Conservation (phyloP, 2,113 vertebrate genomes). For the Rhodinocichla rosea region DNA sequence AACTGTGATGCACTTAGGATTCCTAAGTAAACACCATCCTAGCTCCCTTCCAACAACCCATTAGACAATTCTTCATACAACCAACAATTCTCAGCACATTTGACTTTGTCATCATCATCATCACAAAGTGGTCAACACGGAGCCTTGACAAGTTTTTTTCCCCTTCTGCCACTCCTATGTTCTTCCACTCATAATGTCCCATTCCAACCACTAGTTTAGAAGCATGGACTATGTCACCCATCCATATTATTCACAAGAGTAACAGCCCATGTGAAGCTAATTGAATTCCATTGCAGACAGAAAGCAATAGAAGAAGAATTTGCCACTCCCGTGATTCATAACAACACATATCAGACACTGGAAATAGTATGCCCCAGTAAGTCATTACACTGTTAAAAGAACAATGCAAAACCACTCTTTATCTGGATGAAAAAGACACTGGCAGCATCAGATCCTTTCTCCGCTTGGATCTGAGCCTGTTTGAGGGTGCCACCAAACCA, state of each 20-base stretch:
- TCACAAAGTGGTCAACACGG: neutral
- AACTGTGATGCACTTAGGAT: neutral
- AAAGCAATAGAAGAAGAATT: neutral
- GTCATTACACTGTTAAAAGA: neutral
- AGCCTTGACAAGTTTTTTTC: fast-evolving
- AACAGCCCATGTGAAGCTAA: neutral
- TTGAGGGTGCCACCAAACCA: neutral
- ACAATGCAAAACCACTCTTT: neutral
- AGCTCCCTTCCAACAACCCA: neutral
- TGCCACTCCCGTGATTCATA: neutral
- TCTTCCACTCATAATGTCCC: neutral
- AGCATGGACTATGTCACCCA: neutral
- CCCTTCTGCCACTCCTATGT: neutral
- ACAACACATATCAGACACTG: neutral
- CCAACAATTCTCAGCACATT: neutral
- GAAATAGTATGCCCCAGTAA: neutral
- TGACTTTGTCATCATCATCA: neutral
- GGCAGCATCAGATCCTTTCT: neutral
- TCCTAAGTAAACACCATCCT: neutral
- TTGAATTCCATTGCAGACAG: neutral
- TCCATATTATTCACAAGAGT: neutral
- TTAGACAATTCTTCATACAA: neutral
- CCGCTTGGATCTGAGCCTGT: neutral
- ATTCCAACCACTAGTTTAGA: neutral
- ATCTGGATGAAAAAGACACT: neutral